Evolutionary conservation across 1,140 invertebrate species (phyloP), one percentile per base, ranked within the genome.

Genomic region (Phocides pigmalion): DNA sequence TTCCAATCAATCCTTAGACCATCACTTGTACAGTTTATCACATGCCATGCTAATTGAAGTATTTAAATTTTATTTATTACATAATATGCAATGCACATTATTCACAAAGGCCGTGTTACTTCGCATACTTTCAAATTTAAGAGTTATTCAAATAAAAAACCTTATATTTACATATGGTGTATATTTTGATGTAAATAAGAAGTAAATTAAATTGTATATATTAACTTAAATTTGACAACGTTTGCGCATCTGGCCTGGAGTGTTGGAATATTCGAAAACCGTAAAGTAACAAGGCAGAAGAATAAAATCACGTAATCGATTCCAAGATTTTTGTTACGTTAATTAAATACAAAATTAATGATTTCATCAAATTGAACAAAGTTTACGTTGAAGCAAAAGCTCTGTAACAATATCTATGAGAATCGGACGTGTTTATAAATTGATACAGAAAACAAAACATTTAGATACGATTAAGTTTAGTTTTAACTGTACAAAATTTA

Each of bases 401-500:
- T 50, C 37, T 56, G 20, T 64, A 64, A 53, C 35, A 58, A 58
- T 42, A 58, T 58, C 53, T 44, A 58, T 59, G 6, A 46, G 42
- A 59, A 42, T 46, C 22, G 54, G 41, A 41, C 37, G 41, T 59
- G 39, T 58, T 44, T 53, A 53, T 37, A 58, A n/a, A 42, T 59
- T 59, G 56, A 59, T 47, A 42, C 42, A 59, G 41, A 59, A 20
- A 51, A 47, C 35, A 17, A 35, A 14, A 59, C 16, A 35, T 35
- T 35, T 35, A 28, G 9, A 12, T 12, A 15, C 28, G 19, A 17
- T 59, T 17, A 46, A 62, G 61, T 50, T 19, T 47, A 49, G 32
- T 63, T 70, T 74, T 79, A 76, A 79, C 68, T 71, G 68, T 79
- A 84, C 79, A 74, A 78, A 87, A 83, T 86, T 89, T 79, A 89